phyloP scores from a whole-genome alignment of 2,113 vertebrate species.

The Pterocles burchelli region DNA sequence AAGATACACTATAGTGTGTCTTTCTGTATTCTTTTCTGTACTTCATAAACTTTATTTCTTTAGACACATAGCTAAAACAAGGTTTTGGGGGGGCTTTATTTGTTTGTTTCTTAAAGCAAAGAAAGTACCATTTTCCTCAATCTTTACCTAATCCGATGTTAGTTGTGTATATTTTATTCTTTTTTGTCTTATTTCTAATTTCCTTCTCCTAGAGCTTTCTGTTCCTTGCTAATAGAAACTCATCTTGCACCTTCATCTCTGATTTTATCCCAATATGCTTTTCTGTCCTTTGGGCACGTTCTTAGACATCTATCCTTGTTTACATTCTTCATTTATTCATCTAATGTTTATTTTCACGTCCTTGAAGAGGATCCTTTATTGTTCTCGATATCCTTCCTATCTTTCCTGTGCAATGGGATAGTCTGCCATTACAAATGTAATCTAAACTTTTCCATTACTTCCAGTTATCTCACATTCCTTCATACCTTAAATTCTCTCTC shows the following conservation, averaged over 20 bases:
- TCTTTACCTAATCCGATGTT: neutral
- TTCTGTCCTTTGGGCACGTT: neutral
- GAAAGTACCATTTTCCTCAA: fast-evolving
- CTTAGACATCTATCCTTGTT: neutral
- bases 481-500: neutral
- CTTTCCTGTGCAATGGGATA: neutral
- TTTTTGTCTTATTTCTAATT: neutral
- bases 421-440: neutral
- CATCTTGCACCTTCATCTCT: neutral
- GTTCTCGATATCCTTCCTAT: neutral
- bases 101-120: neutral
- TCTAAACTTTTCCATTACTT: neutral
- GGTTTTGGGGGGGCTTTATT: fast-evolving
- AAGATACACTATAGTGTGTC: fast-evolving
- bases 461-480: neutral
- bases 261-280: neutral
- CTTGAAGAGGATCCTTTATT: neutral
- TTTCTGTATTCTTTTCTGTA: neutral
- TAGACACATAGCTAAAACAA: neutral
- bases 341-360: neutral
- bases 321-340: neutral
- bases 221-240: neutral
- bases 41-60: neutral
- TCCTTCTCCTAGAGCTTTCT: neutral
- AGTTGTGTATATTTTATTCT: fast-evolving